Evolutionary conservation across 2,888 invertebrate species (phyloP), one percentile per base, ranked within the genome.

Genomic region (Caenorhabditis sp.): DNA sequence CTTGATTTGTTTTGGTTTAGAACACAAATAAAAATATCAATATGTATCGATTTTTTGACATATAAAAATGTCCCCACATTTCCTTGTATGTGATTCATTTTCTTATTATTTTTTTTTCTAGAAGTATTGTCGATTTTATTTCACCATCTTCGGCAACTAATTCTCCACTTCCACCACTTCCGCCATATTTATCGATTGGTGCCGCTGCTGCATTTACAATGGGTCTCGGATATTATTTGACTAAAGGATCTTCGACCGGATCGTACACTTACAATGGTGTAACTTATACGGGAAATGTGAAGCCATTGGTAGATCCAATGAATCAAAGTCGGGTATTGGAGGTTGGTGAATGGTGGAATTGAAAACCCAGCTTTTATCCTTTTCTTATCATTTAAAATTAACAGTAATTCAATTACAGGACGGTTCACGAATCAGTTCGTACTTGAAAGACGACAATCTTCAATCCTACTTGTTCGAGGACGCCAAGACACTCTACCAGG

Each of bases 401-500:
- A n/a, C n/a, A n/a, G n/a, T n/a, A n/a, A n/a, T n/a, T n/a, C n/a
- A n/a, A n/a, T 68, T 68, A 12, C 62, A 80, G 80, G 80, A 80
- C 49, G 85, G 85, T 23, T 83, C 83, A 20, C 81, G 85, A n/a
- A 78, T 85, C 61, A 82, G 81, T 59, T 77, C 80, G 21, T 81
- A 78, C 49, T 64, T 84, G 67, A 76, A 78, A 43, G 77, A 83
- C 43, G 82, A 81, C 59, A 73, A 81, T 17, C 68, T 85, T 60
- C 74, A 77, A 63, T 77, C 81, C 50, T 94, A 92, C 89, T 91
- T 95, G 77, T 93, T 93, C 88, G 93, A 94, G 85, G 95, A 95
- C 89, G 93, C 93, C 66, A 92, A 92, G 87, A 96, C 96, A 62
- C 90, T 95, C 50, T 95, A 94, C 89, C 94, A 95, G 85, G 92